phyloP scores from a whole-genome alignment of 2,113 vertebrate species.

The Neomonachus schauinslandi region DNA sequence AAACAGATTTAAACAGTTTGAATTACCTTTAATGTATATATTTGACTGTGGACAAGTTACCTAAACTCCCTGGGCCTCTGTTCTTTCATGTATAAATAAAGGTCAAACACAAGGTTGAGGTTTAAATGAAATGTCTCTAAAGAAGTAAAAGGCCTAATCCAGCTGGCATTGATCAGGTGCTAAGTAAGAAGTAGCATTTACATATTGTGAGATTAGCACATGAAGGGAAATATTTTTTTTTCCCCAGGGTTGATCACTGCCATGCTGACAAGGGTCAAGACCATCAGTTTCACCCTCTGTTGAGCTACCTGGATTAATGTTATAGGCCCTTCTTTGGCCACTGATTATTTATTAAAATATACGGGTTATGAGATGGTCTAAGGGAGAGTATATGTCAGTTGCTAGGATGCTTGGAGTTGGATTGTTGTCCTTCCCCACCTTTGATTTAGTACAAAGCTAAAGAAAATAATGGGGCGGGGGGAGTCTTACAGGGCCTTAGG shows the following conservation, averaged over 20 bases:
- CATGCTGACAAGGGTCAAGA: background rate
- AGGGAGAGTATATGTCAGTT: background rate
- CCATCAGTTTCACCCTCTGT: background rate
- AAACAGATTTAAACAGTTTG: background rate
- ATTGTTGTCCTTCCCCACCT: background rate
- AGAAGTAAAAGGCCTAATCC: background rate
- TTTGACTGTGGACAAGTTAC: background rate
- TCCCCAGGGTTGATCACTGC: background rate
- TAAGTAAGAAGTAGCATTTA: background rate
- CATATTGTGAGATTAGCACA: background rate
- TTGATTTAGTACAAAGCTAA: background rate
- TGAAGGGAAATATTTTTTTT: background rate
- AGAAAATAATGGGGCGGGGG: slow-evolving; percentile 89
- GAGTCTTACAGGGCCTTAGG: slow-evolving; percentile 93
- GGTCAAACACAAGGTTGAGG: background rate
- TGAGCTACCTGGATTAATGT: background rate
- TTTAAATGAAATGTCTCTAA: slow-evolving; percentile 47
- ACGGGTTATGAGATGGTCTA: background rate
- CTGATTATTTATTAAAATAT: background rate
- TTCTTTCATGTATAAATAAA: slow-evolving; percentile 49
- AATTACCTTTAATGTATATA: background rate
- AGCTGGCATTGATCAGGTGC: slow-evolving; percentile 13
- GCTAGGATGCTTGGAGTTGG: background rate
- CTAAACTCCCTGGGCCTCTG: background rate
- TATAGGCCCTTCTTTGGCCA: background rate